Conservation (phyloP, 2,888 invertebrate genomes). For the Drosophila helvetica region DNA sequence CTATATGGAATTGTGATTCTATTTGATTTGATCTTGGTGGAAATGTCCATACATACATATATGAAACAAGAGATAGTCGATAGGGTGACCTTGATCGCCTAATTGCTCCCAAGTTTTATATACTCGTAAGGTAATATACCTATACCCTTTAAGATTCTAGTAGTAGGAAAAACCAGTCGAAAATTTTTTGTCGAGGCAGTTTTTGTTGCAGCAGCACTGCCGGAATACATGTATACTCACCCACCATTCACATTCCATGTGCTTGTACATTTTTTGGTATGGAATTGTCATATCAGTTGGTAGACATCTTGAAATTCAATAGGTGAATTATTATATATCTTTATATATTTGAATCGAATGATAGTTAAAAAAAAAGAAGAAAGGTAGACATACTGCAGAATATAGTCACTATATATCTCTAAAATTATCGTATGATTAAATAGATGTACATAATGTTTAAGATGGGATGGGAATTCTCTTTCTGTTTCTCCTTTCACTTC, state of each 20-base stretch:
- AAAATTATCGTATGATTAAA: conserved; percentile 40
- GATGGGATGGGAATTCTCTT: not conserved
- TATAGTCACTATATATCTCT: conserved; percentile 32
- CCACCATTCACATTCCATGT: not conserved
- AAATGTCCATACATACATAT: not conserved
- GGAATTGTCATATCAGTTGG: not conserved
- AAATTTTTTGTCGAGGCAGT: no score
- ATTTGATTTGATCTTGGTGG: no score
- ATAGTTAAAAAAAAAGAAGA: conserved; percentile 17
- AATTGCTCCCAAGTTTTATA: no score
- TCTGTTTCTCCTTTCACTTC: no score
- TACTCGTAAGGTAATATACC: no score
- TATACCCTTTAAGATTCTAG: no score
- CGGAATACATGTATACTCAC: no score
- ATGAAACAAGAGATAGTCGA: no score
- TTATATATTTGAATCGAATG: conserved; percentile 39
- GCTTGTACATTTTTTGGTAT: not conserved
- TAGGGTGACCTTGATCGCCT: no score
- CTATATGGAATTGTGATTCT: not conserved
- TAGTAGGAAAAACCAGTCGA: no score
- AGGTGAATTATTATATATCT: conserved; percentile 14
- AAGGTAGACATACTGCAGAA: conserved; percentile 31
- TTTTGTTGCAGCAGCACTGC: no score
- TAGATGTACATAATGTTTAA: conserved; percentile 21
- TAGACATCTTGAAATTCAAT: conserved; percentile 17